These are phyloP conservation scores for Oncorhynchus masou DNA, from an alignment of 2,113 vertebrate genomes.

Conservation along the genomic window DNA sequence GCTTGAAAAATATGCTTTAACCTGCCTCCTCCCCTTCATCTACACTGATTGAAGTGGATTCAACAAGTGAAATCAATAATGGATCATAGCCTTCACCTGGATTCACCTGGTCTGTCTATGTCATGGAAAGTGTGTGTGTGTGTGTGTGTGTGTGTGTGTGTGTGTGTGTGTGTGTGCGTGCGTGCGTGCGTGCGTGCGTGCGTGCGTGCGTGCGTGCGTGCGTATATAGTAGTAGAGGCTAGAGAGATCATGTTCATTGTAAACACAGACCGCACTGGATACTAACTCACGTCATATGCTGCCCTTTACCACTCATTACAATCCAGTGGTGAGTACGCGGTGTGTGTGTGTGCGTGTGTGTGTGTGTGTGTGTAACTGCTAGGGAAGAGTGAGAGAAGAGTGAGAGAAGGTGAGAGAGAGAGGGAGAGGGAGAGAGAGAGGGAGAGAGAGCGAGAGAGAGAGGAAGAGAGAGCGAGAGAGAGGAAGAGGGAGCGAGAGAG, in stretches of 20 bases:
- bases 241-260: not conserved
- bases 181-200: not conserved
- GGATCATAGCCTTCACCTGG: no score
- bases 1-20: no score
- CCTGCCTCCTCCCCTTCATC: no score
- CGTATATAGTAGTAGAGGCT: not conserved
- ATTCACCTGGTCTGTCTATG: no score
- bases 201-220: not conserved
- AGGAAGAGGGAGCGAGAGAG: not conserved
- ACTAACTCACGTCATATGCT: not conserved
- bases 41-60: no score
- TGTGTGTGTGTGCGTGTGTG: constrained; percentile 3
- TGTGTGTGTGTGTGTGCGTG: not conserved
- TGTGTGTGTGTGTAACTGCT: not conserved
- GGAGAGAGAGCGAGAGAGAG: not conserved
- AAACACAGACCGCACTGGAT: not conserved
- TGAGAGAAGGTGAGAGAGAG: not conserved
- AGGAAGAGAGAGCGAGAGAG: not conserved
- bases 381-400: not conserved
- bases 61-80: no score
- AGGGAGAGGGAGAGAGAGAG: not conserved
- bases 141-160: no score
- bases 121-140: no score
- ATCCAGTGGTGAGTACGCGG: not conserved
- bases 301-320: constrained; percentile 2